These are phyloP conservation scores for Pteropus alecto DNA, from an alignment of 2,113 vertebrate genomes.

Conservation along the genomic window DNA sequence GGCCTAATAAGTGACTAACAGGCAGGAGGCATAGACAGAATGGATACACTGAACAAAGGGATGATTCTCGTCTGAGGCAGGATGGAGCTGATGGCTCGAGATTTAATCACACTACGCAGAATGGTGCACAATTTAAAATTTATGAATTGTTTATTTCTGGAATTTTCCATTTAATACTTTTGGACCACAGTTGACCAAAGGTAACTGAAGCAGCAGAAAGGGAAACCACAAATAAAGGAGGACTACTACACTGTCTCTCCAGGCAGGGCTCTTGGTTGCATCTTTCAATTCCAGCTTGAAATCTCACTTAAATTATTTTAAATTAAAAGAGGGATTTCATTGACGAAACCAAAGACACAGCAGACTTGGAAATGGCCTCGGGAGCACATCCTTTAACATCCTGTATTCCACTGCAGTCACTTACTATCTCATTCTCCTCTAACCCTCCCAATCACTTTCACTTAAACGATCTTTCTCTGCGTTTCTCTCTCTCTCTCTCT, in stretches of 20 bases:
- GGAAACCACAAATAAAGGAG: not conserved
- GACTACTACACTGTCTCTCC: not conserved
- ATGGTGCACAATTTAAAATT: not conserved
- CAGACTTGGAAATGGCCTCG: not conserved
- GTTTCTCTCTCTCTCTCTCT: not conserved
- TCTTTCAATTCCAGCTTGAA: conserved; percentile 9
- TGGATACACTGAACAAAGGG: not conserved
- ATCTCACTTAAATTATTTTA: not conserved
- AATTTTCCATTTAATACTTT: not conserved
- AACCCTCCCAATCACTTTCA: not conserved
- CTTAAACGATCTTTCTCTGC: not conserved
- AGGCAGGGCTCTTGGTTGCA: not conserved
- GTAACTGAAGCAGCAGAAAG: not conserved
- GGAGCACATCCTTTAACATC: too few species aligned
- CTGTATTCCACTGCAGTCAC: not conserved
- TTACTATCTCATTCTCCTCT: not conserved
- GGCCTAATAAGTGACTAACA: not conserved
- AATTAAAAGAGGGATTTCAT: not conserved
- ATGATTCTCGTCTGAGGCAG: not conserved
- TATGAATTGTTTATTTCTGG: not conserved
- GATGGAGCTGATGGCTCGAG: not conserved
- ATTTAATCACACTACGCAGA: not conserved
- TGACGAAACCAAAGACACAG: not conserved
- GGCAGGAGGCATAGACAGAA: too few species aligned
- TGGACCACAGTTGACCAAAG: not conserved